These are phyloP conservation scores for Drosophila trichaetosa DNA, from an alignment of 2,888 invertebrate species.

Conservation along the genomic window DNA sequence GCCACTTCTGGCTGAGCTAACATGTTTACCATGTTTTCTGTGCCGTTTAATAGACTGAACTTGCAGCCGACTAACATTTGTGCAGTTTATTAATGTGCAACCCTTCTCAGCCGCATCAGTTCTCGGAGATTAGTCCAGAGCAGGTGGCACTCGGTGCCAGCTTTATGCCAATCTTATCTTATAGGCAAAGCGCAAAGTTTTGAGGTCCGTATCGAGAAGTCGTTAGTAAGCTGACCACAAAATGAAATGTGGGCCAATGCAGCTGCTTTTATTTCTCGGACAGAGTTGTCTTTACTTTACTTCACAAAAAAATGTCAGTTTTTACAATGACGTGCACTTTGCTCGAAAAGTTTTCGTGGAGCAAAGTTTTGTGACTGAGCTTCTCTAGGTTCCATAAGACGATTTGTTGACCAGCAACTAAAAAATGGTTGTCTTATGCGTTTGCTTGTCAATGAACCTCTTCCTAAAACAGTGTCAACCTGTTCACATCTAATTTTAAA, in stretches of 20 bases:
- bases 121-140: constrained; percentile 44
- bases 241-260: constrained; percentile 40
- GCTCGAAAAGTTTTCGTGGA: constrained; percentile 57
- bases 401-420: constrained; percentile 58
- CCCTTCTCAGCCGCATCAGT: constrained; percentile 34
- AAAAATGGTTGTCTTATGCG: constrained; percentile 16
- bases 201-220: constrained; percentile 70
- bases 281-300: constrained; percentile 49
- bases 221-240: constrained; percentile 77
- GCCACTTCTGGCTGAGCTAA: constrained; percentile 26
- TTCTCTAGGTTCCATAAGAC: constrained; percentile 58
- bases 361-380: constrained; percentile 58
- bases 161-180: constrained; percentile 70
- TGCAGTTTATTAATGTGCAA: constrained; percentile 74
- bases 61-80: constrained; percentile 70
- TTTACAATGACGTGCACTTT: constrained; percentile 68
- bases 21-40: constrained; percentile 53
- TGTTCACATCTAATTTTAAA: not conserved
- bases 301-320: constrained; percentile 52
- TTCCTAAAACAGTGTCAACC: not conserved
- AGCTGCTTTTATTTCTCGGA: constrained; percentile 42
- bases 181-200: constrained; percentile 65
- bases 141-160: constrained; percentile 24
- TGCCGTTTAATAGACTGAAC: constrained; percentile 71
- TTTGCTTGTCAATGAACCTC: not conserved